Conservation (phyloP, 2,113 vertebrate genomes). For the Sciurus niger region DNA sequence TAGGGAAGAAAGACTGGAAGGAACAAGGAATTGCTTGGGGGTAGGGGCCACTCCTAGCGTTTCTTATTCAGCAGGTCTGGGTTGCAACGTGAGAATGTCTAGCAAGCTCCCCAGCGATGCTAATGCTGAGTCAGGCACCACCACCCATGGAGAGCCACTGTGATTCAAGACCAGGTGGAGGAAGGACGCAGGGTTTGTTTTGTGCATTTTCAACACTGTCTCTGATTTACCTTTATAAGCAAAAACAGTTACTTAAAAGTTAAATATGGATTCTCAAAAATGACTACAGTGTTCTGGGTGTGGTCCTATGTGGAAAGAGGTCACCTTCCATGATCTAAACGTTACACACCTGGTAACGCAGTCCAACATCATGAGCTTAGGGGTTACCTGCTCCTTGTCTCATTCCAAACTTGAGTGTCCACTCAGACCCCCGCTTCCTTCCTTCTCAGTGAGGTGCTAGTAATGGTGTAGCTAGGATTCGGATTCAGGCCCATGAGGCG, state of each 20-base stretch:
- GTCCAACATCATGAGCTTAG: background rate
- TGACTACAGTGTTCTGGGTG: background rate
- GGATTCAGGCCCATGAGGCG: background rate
- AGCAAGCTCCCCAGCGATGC: too few relatives aligned
- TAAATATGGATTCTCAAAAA: background rate
- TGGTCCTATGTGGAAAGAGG: background rate
- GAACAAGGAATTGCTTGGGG: background rate
- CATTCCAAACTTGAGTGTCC: background rate
- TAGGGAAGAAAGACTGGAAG: slow-evolving; percentile 3
- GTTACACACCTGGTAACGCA: background rate
- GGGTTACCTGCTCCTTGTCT: background rate
- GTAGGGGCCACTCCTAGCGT: background rate
- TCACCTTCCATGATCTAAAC: background rate
- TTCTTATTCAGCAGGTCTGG: slow-evolving; percentile 8
- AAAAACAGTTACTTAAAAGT: background rate
- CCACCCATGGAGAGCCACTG: background rate
- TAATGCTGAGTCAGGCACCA: background rate
- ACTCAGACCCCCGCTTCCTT: background rate
- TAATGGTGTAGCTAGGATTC: background rate
- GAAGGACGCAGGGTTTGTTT: background rate
- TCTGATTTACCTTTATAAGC: background rate
- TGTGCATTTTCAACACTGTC: slow-evolving; percentile 2
- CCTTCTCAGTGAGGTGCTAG: background rate
- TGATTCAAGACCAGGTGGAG: background rate
- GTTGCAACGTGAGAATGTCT: background rate